Conservation (phyloP, 2,888 invertebrate genomes). For the Cheilosia grossa region DNA sequence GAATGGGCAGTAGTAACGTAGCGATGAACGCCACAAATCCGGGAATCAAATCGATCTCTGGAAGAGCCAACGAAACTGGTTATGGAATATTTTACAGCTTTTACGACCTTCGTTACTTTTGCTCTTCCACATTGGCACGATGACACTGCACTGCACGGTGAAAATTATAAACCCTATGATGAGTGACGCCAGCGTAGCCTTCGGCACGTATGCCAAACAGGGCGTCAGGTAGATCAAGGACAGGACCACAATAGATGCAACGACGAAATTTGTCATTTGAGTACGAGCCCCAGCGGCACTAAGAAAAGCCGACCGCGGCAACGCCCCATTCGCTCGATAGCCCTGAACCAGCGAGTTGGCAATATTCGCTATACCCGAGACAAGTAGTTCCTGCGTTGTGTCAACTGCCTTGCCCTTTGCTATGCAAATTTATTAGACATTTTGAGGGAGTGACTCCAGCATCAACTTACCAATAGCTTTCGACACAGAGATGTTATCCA, state of each 20-base stretch:
- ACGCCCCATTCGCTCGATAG: slow-evolving; percentile 91
- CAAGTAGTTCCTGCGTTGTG: slow-evolving; percentile 95
- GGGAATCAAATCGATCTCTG: slow-evolving; percentile 94
- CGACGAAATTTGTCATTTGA: slow-evolving; percentile 92
- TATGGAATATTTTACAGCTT: not conserved
- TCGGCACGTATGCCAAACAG: slow-evolving; percentile 93
- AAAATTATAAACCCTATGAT: slow-evolving; percentile 95
- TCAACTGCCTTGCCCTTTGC: slow-evolving; percentile 91
- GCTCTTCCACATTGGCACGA: slow-evolving; percentile 93
- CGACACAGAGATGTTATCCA: slow-evolving; percentile 92
- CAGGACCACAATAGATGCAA: slow-evolving; percentile 91
- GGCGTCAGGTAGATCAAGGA: slow-evolving; percentile 93
- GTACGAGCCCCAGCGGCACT: slow-evolving; percentile 94
- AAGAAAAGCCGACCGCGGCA: slow-evolving; percentile 92
- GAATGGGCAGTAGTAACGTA: slow-evolving; percentile 92
- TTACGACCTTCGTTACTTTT: slow-evolving; percentile 86
- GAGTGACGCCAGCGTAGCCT: slow-evolving; percentile 92
- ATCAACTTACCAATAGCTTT: slow-evolving; percentile 78
- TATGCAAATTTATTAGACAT: slow-evolving; percentile 73
- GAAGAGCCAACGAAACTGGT: not conserved
- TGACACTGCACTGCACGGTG: slow-evolving; percentile 93
- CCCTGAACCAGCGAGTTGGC: slow-evolving; percentile 93
- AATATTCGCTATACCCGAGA: slow-evolving; percentile 90
- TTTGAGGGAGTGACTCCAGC: not conserved
- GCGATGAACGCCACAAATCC: slow-evolving; percentile 92